Percentiles rank a stretch among this genome's conserved stretches.
Conservation (phyloP, 2,888 invertebrate species). For the Anodontia alba region DNA sequence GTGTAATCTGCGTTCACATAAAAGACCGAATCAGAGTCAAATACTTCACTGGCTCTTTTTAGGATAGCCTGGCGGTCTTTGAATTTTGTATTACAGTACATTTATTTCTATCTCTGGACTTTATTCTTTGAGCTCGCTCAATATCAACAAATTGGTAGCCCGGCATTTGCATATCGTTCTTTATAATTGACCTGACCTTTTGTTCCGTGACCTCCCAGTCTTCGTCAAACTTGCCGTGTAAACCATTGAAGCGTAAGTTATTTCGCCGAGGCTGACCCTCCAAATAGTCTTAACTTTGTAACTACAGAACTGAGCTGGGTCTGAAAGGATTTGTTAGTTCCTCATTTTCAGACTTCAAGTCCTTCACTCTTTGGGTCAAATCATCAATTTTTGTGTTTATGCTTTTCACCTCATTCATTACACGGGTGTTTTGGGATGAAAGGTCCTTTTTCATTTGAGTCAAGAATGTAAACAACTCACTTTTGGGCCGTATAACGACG, state of each 20-base stretch:
- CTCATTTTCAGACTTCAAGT: too few relatives aligned
- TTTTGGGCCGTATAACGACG: too few relatives aligned
- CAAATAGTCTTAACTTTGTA: neutral
- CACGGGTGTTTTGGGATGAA: too few relatives aligned
- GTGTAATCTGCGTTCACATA: constrained; percentile 16
- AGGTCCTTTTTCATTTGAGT: too few relatives aligned
- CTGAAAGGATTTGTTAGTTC: neutral
- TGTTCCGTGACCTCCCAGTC: constrained; percentile 18
- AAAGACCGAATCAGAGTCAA: neutral
- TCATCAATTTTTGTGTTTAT: too few relatives aligned
- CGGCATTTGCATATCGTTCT: neutral
- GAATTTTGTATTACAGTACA: constrained; percentile 22
- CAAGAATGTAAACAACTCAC: too few relatives aligned
- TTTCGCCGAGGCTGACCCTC: constrained; percentile 2
- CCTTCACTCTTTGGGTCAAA: too few relatives aligned
- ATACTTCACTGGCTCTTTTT: neutral
- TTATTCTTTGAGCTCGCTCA: constrained; percentile 21
- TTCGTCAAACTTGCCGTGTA: constrained; percentile 9
- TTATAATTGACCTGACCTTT: constrained; percentile 15
- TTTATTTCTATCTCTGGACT: constrained; percentile 11
- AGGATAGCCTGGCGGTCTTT: constrained; percentile 19
- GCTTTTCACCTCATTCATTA: too few relatives aligned
- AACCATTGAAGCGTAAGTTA: neutral
- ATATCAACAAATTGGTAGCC: constrained; percentile 11
- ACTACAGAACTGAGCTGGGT: neutral